Evolutionary conservation across 2,797 vertebrate species (phyloP).

Genomic region (Pantherophis alleghaniensis): DNA sequence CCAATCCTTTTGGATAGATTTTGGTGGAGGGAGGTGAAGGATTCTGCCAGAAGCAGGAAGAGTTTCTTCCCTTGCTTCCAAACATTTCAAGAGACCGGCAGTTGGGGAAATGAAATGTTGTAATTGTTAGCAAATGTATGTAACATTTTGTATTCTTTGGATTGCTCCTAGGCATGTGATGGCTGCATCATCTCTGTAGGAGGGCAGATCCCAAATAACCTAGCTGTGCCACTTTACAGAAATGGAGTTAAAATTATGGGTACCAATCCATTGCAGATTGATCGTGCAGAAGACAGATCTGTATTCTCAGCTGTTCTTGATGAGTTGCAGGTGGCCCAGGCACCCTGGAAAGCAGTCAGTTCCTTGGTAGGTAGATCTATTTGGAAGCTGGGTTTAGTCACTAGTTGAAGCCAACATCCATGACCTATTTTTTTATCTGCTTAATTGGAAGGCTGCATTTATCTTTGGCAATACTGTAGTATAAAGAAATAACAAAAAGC

Average conservation of each 20-base stretch:
- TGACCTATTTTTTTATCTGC: neutral
- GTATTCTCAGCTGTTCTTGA: conserved; percentile 88
- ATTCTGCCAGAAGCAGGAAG: neutral
- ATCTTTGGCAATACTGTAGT: neutral
- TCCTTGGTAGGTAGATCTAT: conserved; percentile 76
- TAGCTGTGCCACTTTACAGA: conserved; percentile 85
- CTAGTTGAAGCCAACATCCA: neutral
- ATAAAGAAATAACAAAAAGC: neutral
- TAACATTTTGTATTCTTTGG: conserved; percentile 16
- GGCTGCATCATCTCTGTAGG: conserved; percentile 94
- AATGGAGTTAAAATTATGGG: conserved; percentile 89
- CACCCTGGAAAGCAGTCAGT: conserved; percentile 90
- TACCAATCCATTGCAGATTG: conserved; percentile 86
- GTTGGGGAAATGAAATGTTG: neutral
- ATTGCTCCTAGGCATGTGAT: conserved; percentile 76
- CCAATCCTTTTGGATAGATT: neutral
- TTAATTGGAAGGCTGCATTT: neutral
- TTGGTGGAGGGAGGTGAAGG: neutral
- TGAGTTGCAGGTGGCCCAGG: conserved; percentile 85
- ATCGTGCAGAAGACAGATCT: conserved; percentile 89
- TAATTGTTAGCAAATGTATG: neutral
- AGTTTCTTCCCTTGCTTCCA: neutral
- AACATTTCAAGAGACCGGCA: neutral
- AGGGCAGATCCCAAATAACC: conserved; percentile 94
- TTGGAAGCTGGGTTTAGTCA: neutral